phyloP scores from a whole-genome alignment of 2,888 invertebrate species.

The Cerastis rubricosa region DNA sequence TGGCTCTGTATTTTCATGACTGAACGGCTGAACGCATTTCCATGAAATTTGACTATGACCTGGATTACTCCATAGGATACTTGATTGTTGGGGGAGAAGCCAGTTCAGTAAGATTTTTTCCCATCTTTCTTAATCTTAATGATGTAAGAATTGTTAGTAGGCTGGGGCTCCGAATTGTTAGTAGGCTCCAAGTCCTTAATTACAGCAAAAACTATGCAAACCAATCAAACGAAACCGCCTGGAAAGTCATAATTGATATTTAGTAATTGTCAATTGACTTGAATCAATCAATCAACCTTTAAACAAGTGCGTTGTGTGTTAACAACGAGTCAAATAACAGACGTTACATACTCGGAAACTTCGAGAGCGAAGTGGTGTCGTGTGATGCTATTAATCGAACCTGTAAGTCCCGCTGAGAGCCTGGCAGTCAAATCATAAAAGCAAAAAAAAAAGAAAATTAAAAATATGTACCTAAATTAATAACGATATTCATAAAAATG shows the following conservation, averaged over 20 bases:
- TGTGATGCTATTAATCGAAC: background rate
- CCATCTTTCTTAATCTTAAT: background rate
- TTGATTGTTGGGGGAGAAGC: background rate
- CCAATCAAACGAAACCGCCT: background rate
- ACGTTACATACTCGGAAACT: background rate
- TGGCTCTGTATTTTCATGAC: background rate
- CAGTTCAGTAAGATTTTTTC: background rate
- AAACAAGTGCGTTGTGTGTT: constrained; percentile 7
- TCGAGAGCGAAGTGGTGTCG: background rate
- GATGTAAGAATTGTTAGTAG: background rate
- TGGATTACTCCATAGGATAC: background rate
- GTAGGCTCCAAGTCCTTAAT: background rate
- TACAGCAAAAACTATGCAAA: background rate
- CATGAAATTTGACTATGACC: background rate
- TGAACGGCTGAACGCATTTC: background rate
- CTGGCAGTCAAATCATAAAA: background rate
- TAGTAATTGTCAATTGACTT: background rate
- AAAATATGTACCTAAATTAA: no score
- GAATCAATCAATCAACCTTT: constrained; percentile 5
- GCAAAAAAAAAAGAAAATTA: no score
- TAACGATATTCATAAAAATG: background rate
- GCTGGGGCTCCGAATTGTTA: background rate
- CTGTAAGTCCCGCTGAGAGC: background rate
- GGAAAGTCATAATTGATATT: background rate
- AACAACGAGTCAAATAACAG: background rate